Evolutionary conservation across 1,140 invertebrate genomes (phyloP).

Genomic region (Ostrea denselamellosa): DNA sequence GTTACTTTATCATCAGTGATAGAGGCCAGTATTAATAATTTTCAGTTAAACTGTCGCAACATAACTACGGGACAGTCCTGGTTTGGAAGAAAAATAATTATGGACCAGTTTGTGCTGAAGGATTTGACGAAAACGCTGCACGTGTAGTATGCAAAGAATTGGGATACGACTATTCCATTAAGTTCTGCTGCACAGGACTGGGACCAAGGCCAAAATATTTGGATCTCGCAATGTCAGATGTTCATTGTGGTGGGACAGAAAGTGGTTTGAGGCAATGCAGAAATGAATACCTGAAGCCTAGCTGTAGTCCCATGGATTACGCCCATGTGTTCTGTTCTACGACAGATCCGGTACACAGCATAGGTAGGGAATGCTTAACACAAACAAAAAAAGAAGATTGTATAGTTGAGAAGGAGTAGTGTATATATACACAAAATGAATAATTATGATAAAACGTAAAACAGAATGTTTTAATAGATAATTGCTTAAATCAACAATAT

Average conservation of each 20-base stretch:
- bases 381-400: no score
- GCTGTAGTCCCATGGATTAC: conserved; percentile 58
- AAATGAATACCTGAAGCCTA: conserved; percentile 4
- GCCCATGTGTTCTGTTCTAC: conserved; percentile 60
- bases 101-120: conserved; percentile 63
- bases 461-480: no score
- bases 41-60: conserved; percentile 57
- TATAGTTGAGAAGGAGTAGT: no score
- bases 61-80: conserved; percentile 56
- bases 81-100: conserved; percentile 58
- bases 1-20: not conserved
- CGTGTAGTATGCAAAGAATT: conserved; percentile 59
- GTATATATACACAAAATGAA: no score
- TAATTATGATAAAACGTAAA: no score
- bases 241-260: conserved; percentile 58
- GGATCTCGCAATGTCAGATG: conserved; percentile 47
- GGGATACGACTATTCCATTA: conserved; percentile 51
- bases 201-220: conserved; percentile 46
- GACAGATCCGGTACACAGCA: not conserved
- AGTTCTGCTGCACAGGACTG: conserved; percentile 60
- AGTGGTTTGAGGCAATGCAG: conserved; percentile 54
- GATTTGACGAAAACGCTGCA: conserved; percentile 63
- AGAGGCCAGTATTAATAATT: not conserved
- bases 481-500: no score
- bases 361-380: not conserved